phyloP scores from a whole-genome alignment of 2,797 vertebrate genomes.

The Protosalanx chinensis region DNA sequence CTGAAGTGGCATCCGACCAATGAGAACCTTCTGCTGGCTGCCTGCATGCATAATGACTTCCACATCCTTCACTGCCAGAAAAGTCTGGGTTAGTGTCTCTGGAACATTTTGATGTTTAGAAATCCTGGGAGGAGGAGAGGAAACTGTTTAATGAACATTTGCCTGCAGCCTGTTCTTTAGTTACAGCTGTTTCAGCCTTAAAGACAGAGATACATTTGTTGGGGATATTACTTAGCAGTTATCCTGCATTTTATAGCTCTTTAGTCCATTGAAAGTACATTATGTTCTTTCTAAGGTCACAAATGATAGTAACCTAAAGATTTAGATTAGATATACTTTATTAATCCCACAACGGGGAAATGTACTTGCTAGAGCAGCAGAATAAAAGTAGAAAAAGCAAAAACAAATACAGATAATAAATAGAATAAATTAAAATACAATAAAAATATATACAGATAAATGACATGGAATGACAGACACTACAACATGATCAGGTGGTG shows the following conservation, averaged over 20 bases:
- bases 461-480: no score
- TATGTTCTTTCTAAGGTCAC: no score
- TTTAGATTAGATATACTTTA: no score
- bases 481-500: no score
- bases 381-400: no score
- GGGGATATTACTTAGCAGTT: neutral
- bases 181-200: neutral
- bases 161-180: neutral
- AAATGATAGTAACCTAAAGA: no score
- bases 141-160: neutral
- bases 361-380: no score
- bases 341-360: no score
- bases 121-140: neutral
- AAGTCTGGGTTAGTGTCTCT: constrained; percentile 62
- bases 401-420: no score
- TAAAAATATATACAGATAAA: no score
- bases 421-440: no score
- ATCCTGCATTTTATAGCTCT: no score
- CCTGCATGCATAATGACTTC: constrained; percentile 93
- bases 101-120: neutral
- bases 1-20: constrained; percentile 90
- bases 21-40: constrained; percentile 84
- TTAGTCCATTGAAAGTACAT: neutral
- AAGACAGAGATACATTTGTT: neutral
- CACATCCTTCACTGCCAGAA: constrained; percentile 83